Evolutionary conservation across 2,113 vertebrate species (phyloP).

Genomic region (Nothobranchius kuhntae): DNA sequence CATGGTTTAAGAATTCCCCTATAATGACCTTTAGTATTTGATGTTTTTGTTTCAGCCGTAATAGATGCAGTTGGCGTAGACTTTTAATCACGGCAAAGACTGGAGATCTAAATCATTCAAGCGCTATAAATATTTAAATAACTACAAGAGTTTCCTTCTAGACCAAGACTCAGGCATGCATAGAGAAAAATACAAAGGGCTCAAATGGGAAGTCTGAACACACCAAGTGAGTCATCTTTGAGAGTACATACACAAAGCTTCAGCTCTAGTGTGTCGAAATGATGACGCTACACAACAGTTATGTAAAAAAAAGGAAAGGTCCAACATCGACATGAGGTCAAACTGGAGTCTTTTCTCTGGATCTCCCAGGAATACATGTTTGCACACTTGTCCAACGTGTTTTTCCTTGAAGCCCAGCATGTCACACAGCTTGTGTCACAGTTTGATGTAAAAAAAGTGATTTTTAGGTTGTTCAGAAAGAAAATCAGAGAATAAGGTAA

Average conservation of each 20-base stretch:
- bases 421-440: conserved; percentile 42
- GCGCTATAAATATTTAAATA: not conserved
- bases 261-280: not conserved
- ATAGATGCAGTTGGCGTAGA: too few relatives aligned
- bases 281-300: not conserved
- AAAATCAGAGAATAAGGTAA: conserved; percentile 14
- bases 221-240: not conserved
- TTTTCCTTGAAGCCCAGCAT: conserved; percentile 31
- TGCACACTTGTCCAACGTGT: conserved; percentile 39
- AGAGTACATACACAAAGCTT: not conserved
- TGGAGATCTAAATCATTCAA: not conserved
- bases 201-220: not conserved
- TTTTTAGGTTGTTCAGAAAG: not conserved
- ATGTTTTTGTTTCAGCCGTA: too few relatives aligned
- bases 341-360: conserved; percentile 2
- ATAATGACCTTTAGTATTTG: too few relatives aligned
- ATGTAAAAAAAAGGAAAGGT: conserved; percentile 2
- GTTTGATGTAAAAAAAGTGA: conserved; percentile 42
- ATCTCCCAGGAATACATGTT: conserved; percentile 9
- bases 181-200: not conserved
- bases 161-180: not conserved
- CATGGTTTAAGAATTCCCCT: too few relatives aligned
- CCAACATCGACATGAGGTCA: conserved; percentile 4
- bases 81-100: too few relatives aligned
- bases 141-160: conserved; percentile 4